Conservation (phyloP, 2,113 vertebrate species). For the Microcebus lehilahytsara region DNA sequence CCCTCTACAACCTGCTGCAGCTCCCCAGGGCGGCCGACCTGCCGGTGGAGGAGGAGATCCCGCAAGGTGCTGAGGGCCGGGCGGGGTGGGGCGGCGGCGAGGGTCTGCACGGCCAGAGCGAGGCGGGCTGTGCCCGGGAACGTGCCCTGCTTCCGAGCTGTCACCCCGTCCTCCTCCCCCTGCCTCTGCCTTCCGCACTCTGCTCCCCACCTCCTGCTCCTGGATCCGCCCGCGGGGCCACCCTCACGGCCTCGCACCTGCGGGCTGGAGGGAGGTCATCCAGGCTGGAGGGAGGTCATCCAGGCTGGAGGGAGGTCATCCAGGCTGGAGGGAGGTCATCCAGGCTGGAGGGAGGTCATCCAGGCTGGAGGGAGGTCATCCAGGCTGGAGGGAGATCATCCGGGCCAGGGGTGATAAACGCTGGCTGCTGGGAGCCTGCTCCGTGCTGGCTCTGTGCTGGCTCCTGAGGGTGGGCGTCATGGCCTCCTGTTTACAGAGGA, state of each 20-base stretch:
- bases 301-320: too few species aligned
- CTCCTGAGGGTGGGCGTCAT: fast-evolving
- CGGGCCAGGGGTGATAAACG: background rate
- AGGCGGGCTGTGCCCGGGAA: fast-evolving
- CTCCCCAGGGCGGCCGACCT: background rate
- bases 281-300: too few species aligned
- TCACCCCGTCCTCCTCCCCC: fast-evolving
- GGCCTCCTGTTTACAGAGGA: fast-evolving
- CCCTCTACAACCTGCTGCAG: slow-evolving; percentile 69
- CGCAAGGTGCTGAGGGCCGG: slow-evolving; percentile 63
- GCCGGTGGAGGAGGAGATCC: background rate
- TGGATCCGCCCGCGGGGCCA: background rate
- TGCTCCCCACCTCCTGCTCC: background rate
- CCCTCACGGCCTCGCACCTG: fast-evolving
- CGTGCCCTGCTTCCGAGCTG: fast-evolving
- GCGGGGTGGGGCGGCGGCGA: fast-evolving
- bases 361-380: too few species aligned
- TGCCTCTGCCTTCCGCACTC: fast-evolving
- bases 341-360: too few species aligned
- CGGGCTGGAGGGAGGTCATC: too few species aligned
- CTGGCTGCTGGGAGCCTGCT: background rate
- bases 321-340: too few species aligned
- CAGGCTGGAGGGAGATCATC: too few species aligned
- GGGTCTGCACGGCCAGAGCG: fast-evolving
- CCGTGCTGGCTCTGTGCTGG: too few species aligned